Base-by-base conservation (phyloP, 2,797 vertebrate genomes). In the Gymnocypris eckloni region DNA sequence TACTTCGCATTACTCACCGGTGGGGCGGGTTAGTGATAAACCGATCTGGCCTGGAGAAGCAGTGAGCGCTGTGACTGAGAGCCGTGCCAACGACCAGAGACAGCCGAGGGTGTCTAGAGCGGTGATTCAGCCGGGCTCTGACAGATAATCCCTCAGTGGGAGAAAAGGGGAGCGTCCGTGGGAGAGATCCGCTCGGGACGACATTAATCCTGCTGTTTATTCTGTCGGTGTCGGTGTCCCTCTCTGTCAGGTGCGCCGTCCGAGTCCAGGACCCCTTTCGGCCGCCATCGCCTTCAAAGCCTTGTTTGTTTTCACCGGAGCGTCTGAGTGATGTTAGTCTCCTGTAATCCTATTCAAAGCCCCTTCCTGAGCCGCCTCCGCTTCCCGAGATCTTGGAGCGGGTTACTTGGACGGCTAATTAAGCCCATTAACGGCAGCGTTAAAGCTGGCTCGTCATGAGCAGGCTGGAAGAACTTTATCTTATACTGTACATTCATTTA, bases 341-440 rank as follows among this genome's bases (percentile, higher is more conserved):
- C 83, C 81, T 71, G 86, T 95, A 95, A 95, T 95, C 94, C 92
- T 91, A 90, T 94, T 91, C 91, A 90, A 91, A 93, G 92, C 89
- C 87, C 83, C 88, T 92, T 90, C 91, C 90, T 91, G 82, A 87
- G 72, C 86, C 8, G 33, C 72, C 67, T 73, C 52, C 54, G 52
- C 52, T 85, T 82, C 18, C 84, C 87, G 86, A 92, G 91, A 90
- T 94, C 92, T 93, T 92, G 90, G 52, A 92, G 90, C 84, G 91
- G 93, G 94, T 94, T 90, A 79, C 92, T 91, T 91, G 91, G 92
- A 92, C 88, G 91, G 89, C 92, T 95, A 95, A 96, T 96, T 95
- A 95, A 95, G 93, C 92, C 93, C 92, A 92, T 95, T 94, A 94
- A 37, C 45, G n/a, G 72, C 28, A 48, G 52, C 28, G 54, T 73